Percentiles rank a stretch among this genome's conserved stretches.
These are phyloP conservation scores for Centropristis striata DNA, from an alignment of 2,113 vertebrate species.

Conservation along the genomic window DNA sequence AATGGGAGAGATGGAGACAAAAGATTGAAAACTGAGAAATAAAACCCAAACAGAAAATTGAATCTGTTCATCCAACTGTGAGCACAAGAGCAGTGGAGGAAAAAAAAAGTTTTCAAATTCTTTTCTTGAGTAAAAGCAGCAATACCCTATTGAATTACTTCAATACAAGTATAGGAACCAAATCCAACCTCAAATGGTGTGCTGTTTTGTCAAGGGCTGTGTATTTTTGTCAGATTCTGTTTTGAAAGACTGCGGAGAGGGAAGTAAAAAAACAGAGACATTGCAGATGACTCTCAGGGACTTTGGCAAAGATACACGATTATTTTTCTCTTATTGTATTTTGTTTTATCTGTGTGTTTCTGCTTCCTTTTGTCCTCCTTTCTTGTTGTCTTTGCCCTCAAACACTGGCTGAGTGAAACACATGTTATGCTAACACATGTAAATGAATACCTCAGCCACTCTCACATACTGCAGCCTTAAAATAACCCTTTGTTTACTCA, in stretches of 20 bases:
- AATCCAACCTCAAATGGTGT: neutral
- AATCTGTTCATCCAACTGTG: slow-evolving; percentile 23
- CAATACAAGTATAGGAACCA: neutral
- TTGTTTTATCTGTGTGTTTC: neutral
- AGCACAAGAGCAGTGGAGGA: neutral
- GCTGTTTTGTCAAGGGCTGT: neutral
- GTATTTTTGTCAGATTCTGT: neutral
- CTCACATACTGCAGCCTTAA: neutral
- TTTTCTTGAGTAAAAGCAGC: neutral
- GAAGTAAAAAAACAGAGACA: neutral
- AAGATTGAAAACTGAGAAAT: slow-evolving; percentile 24
- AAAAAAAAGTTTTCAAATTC: neutral
- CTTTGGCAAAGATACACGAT: neutral
- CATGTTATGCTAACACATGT: neutral
- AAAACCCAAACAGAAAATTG: slow-evolving; percentile 1
- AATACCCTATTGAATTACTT: neutral
- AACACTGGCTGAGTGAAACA: neutral
- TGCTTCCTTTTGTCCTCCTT: neutral
- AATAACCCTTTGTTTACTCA: neutral
- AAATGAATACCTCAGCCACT: neutral
- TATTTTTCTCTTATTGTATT: neutral
- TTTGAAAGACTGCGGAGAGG: neutral
- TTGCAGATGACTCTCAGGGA: neutral
- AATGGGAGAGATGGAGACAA: neutral
- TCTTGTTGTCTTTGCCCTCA: too few species aligned